Conservation (phyloP, 2,888 invertebrate species). For the Macrophya annulata region DNA sequence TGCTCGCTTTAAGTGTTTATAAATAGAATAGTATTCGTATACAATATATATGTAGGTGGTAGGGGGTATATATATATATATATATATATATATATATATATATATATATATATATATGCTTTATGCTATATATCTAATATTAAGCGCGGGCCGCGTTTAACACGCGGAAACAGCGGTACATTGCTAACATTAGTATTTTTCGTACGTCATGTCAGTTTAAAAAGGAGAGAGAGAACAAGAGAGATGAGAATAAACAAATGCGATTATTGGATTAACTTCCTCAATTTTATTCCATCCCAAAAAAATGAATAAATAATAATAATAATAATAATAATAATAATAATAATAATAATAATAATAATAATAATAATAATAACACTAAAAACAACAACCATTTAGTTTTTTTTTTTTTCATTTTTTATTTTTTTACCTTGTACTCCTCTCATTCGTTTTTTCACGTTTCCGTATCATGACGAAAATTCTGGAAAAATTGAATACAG, state of each 20-base stretch:
- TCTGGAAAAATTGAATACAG: no score
- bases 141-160: not conserved
- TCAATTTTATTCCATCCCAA: not conserved
- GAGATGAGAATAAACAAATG: not conserved
- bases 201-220: not conserved
- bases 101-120: no score
- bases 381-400: not conserved
- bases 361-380: not conserved
- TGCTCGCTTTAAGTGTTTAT: constrained; percentile 14
- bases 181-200: constrained; percentile 1
- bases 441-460: no score
- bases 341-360: not conserved
- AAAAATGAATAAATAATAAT: no score
- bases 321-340: not conserved
- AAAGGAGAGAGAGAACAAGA: not conserved
- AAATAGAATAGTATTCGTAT: not conserved
- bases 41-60: not conserved
- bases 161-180: not conserved
- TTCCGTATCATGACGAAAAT: no score
- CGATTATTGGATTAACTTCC: not conserved
- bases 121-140: not conserved
- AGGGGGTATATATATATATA: not conserved
- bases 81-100: not conserved
- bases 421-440: no score
- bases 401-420: no score